Base-by-base conservation (phyloP, 2,113 vertebrate species). In the Cacatua alba region DNA sequence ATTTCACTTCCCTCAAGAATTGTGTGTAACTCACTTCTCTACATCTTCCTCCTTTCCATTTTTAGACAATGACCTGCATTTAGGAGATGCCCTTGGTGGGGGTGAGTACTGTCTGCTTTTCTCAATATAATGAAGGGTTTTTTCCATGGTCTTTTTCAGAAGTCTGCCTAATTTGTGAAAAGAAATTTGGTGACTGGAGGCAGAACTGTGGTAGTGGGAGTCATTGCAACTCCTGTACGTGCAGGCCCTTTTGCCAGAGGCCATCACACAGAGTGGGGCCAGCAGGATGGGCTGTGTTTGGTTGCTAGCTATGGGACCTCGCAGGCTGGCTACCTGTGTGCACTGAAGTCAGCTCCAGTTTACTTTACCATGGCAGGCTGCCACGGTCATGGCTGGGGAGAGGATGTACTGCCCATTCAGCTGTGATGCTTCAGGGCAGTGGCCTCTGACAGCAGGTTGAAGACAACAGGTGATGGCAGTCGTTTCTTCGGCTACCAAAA, bases 51-150 rank as follows among this genome's bases (percentile, higher is more conserved):
- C 25, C 11, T 68, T 77, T 78, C 76, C 7, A 17, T 86, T 92
- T 96, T 89, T 60, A 96, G 94, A 95, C 87, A 93, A 92, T 7
- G 95, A 96, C 28, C 75, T 97, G 31, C 69, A 97, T 68, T 95
- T 97, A 93, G 96, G 92, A 94, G 95, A 97, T 74, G 95, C 89
- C 18, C 26, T 95, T 57, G 88, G 83, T 71, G 94, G 95, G 10
- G 95, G 93, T 97, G 62, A 97, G 95, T 97, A 76, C 10, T 85
- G 6, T 39, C 20, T 81, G 62, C 51, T 59, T 60, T 84, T 20
- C 57, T 85, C 17, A 14, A 39, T 29, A 49, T 18, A 43, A 55
- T 7, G n/a, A 20, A 6, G 3, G 12, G 5, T 19, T 62, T 29
- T 49, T n/a, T 71, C 26, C 0, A 0, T 8, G 43, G 7, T 37